Percentiles rank a stretch among this genome's conserved stretches.
These are phyloP conservation scores for Bathybates hornii DNA, from an alignment of 2,113 vertebrate species.

Conservation along the genomic window DNA sequence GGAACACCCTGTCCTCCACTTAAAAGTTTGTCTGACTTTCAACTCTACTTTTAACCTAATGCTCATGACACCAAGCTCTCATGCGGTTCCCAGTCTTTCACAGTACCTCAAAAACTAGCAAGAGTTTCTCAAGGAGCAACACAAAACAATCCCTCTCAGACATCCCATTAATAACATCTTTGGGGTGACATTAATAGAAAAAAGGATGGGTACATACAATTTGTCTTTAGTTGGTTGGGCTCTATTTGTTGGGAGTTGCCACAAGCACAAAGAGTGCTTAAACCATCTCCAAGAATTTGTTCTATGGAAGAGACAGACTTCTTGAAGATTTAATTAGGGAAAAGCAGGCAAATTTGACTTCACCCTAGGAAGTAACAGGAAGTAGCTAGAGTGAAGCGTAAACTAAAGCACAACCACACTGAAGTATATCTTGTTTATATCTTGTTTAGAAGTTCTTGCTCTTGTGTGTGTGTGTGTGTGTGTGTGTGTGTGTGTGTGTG, in stretches of 20 bases:
- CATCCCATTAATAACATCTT: not conserved
- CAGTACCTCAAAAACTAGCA: not conserved
- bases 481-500: not conserved
- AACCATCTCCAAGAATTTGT: not conserved
- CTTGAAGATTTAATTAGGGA: not conserved
- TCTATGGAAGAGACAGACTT: not conserved
- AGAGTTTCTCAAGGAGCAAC: not conserved
- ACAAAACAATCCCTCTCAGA: not conserved
- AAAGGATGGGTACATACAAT: not conserved
- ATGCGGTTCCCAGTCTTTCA: not conserved
- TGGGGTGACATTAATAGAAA: not conserved
- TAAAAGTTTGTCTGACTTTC: not conserved
- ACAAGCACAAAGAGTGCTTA: not conserved
- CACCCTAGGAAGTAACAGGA: not conserved
- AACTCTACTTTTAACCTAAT: not conserved
- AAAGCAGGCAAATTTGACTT: not conserved
- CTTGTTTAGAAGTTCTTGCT: not conserved
- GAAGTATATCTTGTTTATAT: constrained; percentile 19
- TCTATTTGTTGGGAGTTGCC: not conserved
- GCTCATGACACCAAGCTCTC: not conserved
- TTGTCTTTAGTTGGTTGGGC: not conserved
- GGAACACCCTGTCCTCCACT: not conserved
- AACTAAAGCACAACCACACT: not conserved
- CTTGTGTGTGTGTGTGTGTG: not conserved
- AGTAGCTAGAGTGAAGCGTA: not conserved